Conservation (phyloP, 2,888 invertebrate species). For the Machimus rusticus region DNA sequence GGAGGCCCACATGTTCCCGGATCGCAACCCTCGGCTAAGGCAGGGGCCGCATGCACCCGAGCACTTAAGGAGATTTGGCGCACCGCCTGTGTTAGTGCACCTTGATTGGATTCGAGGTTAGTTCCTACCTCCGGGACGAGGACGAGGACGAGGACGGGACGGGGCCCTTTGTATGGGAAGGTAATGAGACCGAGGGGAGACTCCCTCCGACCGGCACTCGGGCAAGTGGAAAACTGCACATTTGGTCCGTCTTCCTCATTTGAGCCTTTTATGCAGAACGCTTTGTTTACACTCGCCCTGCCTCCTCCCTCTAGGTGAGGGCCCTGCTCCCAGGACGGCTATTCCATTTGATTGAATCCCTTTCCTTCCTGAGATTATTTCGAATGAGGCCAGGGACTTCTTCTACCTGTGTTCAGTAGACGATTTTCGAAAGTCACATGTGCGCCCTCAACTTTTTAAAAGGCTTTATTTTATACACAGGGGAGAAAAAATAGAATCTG, state of each 20-base stretch:
- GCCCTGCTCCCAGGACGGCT: neutral
- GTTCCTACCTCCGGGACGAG: neutral
- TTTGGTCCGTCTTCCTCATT: constrained; percentile 2
- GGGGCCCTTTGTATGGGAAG: neutral
- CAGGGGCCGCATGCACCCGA: neutral
- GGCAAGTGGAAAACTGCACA: constrained; percentile 6
- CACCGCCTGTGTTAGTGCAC: constrained; percentile 30
- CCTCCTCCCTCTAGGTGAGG: neutral
- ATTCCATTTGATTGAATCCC: neutral
- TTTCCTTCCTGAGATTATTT: neutral
- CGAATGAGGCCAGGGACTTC: neutral
- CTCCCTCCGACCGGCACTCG: neutral
- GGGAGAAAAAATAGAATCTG: neutral
- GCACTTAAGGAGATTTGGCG: constrained; percentile 29
- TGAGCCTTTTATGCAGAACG: neutral
- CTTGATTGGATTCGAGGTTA: constrained; percentile 40
- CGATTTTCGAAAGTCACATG: neutral
- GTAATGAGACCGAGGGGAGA: constrained; percentile 4
- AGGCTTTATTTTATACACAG: neutral
- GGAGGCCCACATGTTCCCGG: constrained; percentile 24
- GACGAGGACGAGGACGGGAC: neutral
- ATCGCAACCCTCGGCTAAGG: neutral
- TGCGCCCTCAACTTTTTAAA: neutral
- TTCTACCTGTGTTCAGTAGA: neutral
- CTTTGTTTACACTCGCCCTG: neutral